Evolutionary conservation across 53 echinoderm and acorn worm species (phyloP), one percentile per base, ranked within the genome.

Genomic region (Mesocentrotus franciscanus): DNA sequence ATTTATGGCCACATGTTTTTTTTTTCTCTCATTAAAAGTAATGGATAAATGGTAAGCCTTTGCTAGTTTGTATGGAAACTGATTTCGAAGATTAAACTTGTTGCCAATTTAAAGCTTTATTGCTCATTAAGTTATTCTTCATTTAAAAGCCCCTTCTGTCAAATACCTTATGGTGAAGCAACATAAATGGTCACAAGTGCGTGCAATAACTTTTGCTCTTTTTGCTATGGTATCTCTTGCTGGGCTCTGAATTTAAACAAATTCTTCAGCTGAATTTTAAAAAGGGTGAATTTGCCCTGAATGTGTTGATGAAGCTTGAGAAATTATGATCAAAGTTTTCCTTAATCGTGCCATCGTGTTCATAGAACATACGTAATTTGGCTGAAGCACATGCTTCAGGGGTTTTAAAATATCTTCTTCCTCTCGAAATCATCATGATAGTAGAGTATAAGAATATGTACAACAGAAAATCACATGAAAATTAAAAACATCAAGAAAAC

Each of bases 301-400:
- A 42, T 18, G 42, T 36, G 18, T 81, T 81, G 14, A 42, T 39
- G 10, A 17, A 36, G 17, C 17, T 42, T 49, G 6, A 39, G 4
- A 20, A 81, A 8, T 22, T 10, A 36, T 81, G 8, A 36, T 39
- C 22, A 22, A 81, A 18, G 10, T 15, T 81, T 81, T 81, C 3
- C 18, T 9, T 87, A 12, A 91, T 39, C 32, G 91, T 64, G 91
- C 64, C 91, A 91, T 64, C 9, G 60, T 94, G 95, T 94, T 94
- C 95, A 94, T 36, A 85, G 95, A 94, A 94, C 95, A 94, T 94
- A 94, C 95, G 27, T 87, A 16, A 85, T 94, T 78, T 49, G 66
- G 95, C 95, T 85, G 87, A 94, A 71, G 24, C 95, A 94, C 95
- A 35, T 94, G 94, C 36, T 39, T 94, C 95, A 85, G 87, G 56